Evolutionary conservation across 2,888 invertebrate species (phyloP).

Genomic region (Chromoteleia sp.): DNA sequence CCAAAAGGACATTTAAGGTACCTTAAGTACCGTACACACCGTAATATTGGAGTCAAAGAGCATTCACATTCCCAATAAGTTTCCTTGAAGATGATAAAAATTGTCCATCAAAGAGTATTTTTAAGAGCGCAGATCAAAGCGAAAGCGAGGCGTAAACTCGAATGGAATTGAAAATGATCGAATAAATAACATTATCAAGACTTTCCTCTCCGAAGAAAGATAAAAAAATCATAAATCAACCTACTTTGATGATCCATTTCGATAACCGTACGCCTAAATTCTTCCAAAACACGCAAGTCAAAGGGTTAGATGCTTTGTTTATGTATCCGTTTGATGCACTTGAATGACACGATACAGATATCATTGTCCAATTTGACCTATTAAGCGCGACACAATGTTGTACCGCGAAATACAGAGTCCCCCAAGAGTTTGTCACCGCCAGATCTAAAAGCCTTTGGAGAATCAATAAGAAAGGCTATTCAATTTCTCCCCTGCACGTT

Average conservation of each 20-base stretch:
- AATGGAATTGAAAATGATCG: not conserved
- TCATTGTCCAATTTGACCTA: constrained; percentile 40
- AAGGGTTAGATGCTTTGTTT: constrained; percentile 39
- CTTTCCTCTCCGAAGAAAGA: not conserved
- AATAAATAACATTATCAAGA: not conserved
- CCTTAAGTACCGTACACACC: too few species aligned
- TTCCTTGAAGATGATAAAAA: too few species aligned
- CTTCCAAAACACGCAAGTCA: constrained; percentile 16
- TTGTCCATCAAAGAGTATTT: too few species aligned
- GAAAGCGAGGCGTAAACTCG: not conserved
- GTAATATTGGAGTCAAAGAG: too few species aligned
- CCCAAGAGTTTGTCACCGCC: constrained; percentile 18
- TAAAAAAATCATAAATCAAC: constrained; percentile 23
- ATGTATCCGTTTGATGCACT: not conserved
- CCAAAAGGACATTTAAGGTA: too few species aligned
- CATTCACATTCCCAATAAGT: too few species aligned
- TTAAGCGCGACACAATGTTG: constrained; percentile 37
- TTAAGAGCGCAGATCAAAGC: too few species aligned
- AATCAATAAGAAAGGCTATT: constrained; percentile 24
- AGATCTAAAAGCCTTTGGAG: constrained; percentile 8
- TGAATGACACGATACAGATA: constrained; percentile 46
- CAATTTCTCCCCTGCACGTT: constrained; percentile 2
- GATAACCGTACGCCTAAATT: constrained; percentile 17
- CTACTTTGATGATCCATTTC: constrained; percentile 33
- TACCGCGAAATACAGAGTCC: constrained; percentile 31